Evolutionary conservation across 2,113 vertebrate species (phyloP).

Genomic region (Cheirogaleus medius): DNA sequence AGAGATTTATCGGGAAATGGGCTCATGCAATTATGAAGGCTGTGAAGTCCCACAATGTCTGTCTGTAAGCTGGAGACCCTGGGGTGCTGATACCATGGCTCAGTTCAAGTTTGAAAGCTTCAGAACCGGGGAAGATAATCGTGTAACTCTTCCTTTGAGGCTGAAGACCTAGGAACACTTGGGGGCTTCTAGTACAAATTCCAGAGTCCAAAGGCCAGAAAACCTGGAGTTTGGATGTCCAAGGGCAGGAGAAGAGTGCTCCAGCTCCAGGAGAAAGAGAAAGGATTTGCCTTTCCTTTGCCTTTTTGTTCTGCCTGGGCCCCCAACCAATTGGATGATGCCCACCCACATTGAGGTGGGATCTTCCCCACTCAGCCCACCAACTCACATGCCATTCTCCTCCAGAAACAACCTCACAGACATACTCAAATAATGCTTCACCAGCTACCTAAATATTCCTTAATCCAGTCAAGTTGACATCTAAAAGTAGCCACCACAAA

Average conservation of each 20-base stretch:
- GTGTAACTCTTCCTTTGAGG: not conserved
- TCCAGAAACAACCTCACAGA: not conserved
- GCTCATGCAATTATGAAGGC: not conserved
- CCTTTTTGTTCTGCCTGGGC: not conserved
- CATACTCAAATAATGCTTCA: not conserved
- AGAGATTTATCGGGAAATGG: not conserved
- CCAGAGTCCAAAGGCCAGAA: not conserved
- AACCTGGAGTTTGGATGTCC: not conserved
- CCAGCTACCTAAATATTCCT: not conserved
- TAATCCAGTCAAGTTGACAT: not conserved
- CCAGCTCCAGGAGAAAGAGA: not conserved
- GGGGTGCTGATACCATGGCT: not conserved
- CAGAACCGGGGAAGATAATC: not conserved
- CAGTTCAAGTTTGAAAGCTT: not conserved
- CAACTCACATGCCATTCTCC: not conserved
- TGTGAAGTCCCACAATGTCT: not conserved
- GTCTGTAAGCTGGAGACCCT: not conserved
- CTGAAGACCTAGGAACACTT: not conserved
- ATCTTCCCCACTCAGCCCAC: not conserved
- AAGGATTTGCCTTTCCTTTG: not conserved
- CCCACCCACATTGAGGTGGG: not conserved
- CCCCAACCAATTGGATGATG: too few species aligned
- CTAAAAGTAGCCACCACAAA: not conserved
- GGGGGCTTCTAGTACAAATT: not conserved
- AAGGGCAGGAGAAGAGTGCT: not conserved